phyloP scores from a whole-genome alignment of 37 sponge, comb jelly and placozoan species.

The Beroe forskalii region DNA sequence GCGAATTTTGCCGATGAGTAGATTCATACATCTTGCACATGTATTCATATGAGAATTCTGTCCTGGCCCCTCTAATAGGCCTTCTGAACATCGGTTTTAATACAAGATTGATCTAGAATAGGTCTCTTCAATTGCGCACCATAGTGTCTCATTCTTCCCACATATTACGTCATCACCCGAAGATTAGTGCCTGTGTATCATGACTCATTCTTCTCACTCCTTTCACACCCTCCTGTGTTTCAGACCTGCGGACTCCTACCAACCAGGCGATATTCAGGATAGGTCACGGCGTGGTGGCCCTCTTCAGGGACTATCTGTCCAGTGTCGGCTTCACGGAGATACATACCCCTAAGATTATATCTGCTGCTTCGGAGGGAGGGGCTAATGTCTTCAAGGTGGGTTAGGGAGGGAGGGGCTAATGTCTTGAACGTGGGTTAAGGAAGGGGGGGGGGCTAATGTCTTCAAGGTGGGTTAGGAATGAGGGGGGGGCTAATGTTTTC shows the following conservation, averaged over 20 bases:
- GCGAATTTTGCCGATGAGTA: not conserved
- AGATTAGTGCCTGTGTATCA: too few relatives aligned
- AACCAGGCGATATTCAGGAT: conserved; percentile 96
- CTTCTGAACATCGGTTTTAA: too few relatives aligned
- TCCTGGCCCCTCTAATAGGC: too few relatives aligned
- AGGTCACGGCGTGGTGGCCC: conserved; percentile 86
- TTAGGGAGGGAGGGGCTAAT: conserved; percentile 97
- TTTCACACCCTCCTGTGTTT: not conserved
- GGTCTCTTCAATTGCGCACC: too few relatives aligned
- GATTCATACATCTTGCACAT: not conserved
- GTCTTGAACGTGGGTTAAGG: conserved; percentile 93
- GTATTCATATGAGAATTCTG: too few relatives aligned
- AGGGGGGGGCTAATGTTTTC: conserved; percentile 97
- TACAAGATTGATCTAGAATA: too few relatives aligned
- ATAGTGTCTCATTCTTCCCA: too few relatives aligned
- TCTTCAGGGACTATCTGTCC: conserved; percentile 89
- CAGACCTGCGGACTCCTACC: conserved; percentile 77
- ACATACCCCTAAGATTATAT: conserved; percentile 97
- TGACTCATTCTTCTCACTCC: too few relatives aligned
- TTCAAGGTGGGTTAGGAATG: conserved; percentile 93
- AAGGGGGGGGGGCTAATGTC: conserved; percentile 96
- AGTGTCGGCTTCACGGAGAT: conserved; percentile 89
- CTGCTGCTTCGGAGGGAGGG: conserved; percentile 99
- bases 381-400: conserved; percentile 96
- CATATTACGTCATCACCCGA: too few relatives aligned